Base-by-base conservation (phyloP, 2,113 vertebrate species). In the Corythoichthys haematopterus region DNA sequence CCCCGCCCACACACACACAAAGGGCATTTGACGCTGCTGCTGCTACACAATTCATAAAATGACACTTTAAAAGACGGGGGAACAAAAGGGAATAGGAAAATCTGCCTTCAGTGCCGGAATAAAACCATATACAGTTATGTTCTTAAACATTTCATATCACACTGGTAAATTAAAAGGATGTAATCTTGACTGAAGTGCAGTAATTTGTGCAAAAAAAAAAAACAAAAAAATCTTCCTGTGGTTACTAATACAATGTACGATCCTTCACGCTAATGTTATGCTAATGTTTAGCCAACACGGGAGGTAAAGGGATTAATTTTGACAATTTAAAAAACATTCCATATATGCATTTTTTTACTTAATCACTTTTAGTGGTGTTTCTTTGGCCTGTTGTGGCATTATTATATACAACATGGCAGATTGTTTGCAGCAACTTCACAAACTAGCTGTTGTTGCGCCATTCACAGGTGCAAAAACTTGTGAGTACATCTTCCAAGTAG, bases 391-490 rank as follows among this genome's bases (percentile, higher is more conserved):
- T 37, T 56, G 48, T 7, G 74, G 60, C 55, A 57, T 57, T 36
- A 14, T 36, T 45, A 61, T 58, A 33, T 71, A 69, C 53, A 82
- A 60, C 78, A 76, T 60, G 37, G 2, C 6, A 63, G 62, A 69
- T 57, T 69, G 7, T 56, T 28, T 6, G 33, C 6, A 60, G 13
- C 43, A 12, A 56, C 65, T 58, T 69, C 40, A 70, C 51, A 70
- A 52, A 48, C 8, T 64, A 16, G n/a, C 15, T 15, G 36, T 59
- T 2, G 15, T 59, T 59, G 36, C 20, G 20, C 20, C 20, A 28
- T 28, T 28, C 20, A 28, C 20, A 28, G 20, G 20, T 28, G 20
- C 20, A 28, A 28, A 28, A 28, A 28, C 20, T 28, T 28, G 20
- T 28, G 20, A 28, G 20, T 28, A 28, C 20, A 28, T 28, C 20